These are phyloP conservation scores for Archaeoteleia sp. DNA, from an alignment of 2,888 invertebrate genomes.

Conservation along the genomic window DNA sequence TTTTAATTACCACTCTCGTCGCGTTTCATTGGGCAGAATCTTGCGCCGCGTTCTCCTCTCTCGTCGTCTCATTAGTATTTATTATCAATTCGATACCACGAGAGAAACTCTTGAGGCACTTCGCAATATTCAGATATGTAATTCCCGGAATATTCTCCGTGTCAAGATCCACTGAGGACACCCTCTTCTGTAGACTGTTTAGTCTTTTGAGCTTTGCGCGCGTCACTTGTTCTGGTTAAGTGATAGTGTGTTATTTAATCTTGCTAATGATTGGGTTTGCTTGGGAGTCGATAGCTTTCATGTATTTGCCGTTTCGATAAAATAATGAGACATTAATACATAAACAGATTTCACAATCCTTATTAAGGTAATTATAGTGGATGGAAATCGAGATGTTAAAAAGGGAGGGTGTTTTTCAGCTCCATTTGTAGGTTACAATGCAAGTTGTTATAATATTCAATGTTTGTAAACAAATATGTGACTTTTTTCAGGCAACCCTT, in stretches of 20 bases:
- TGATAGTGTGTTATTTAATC: slow-evolving; percentile 21
- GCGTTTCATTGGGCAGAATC: slow-evolving; percentile 68
- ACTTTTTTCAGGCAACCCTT: too few species aligned
- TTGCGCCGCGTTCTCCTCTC: slow-evolving; percentile 32
- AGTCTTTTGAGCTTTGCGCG: slow-evolving; percentile 32
- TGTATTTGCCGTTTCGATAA: too few species aligned
- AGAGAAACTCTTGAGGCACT: slow-evolving; percentile 56
- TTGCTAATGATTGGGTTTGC: slow-evolving; percentile 16
- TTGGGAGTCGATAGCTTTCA: not conserved
- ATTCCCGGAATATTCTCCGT: slow-evolving; percentile 39
- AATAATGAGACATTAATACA: too few species aligned
- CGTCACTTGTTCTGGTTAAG: slow-evolving; percentile 24
- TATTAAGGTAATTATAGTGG: not conserved
- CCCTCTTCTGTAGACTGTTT: slow-evolving; percentile 6
- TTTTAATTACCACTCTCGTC: slow-evolving; percentile 70
- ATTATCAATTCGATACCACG: slow-evolving; percentile 64
- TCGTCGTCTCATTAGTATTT: slow-evolving; percentile 54
- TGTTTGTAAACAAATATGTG: too few species aligned
- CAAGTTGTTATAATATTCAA: too few species aligned
- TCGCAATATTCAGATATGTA: slow-evolving; percentile 48
- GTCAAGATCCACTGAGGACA: slow-evolving; percentile 30
- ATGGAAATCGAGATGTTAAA: too few species aligned
- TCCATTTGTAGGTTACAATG: too few species aligned
- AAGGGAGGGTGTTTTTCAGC: too few species aligned
- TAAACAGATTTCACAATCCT: not conserved